Evolutionary conservation across 2,797 vertebrate species (phyloP), one percentile per base, ranked within the genome.

Genomic region (Acestrorhynchus altus): DNA sequence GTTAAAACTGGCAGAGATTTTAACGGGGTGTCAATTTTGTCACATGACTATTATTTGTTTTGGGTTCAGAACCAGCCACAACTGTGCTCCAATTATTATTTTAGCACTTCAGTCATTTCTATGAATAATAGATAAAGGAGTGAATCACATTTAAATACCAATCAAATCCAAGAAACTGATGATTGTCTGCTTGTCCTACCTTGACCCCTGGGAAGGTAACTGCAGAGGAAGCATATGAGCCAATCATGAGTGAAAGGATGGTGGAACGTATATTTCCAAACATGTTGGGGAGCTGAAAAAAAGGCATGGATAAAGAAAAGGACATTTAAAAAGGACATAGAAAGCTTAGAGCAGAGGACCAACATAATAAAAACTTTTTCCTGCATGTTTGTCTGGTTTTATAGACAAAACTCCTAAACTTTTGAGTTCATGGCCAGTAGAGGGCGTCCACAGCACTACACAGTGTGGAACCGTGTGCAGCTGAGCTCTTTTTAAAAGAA

Each of bases 181-280:
- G 31, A 6, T 6, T 35, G 31, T 6, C 6, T 35, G 31, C 28
- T 18, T 8, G 35, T 75, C 52, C 16, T 85, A 97, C 96, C 94
- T 96, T 96, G 68, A 96, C 86, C 73, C 85, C 94, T 0, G 94
- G 94, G 80, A 96, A 96, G 0, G 96, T 97, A 81, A 97, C 94
- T 0, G 96, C 96, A 13, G 96, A 97, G 8, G 96, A 97, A 7
- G 94, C 95, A 0, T 97, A 97, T 47, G 96, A 96, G 12, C 96
- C 96, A 0, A 96, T 93, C 95, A 96, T 95, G 70, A 96, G 83
- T 4, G 95, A 94, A 78, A 97, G 92, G 84, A 96, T 83, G 0
- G 95, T 97, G 13, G 94, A 94, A 5, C 95, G 91, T 6, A 95
- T 68, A 31, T 94, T 94, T 35, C 96, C 95, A 86, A 97, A 97